Percentiles rank a stretch among this genome's conserved stretches.
These are phyloP conservation scores for Phoenoteleia sp. DNA, from an alignment of 2,888 invertebrate species.

Conservation along the genomic window DNA sequence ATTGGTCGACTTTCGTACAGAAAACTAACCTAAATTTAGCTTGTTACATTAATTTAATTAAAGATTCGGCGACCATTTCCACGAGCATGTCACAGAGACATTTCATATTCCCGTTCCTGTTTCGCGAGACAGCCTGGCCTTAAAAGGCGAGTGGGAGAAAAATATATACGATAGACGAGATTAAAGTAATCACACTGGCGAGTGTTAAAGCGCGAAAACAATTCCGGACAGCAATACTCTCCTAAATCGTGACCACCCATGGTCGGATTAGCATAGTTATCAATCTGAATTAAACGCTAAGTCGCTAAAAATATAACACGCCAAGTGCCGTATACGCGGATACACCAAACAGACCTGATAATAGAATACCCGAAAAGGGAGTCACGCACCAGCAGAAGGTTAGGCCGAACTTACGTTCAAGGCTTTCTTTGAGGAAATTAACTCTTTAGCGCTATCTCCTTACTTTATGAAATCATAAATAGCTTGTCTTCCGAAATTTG, in stretches of 20 bases:
- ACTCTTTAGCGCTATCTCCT: conserved; percentile 26
- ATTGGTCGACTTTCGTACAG: too few species aligned
- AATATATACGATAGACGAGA: conserved; percentile 18
- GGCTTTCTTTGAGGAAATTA: conserved; percentile 39
- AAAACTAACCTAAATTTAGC: too few species aligned
- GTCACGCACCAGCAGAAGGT: conserved; percentile 58
- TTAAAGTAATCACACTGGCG: conserved; percentile 33
- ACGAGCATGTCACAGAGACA: neutral
- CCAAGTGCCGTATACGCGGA: conserved; percentile 43
- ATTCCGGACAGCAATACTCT: conserved; percentile 53
- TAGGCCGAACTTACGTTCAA: conserved; percentile 59
- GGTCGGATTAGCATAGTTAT: conserved; percentile 73
- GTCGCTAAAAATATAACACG: conserved; percentile 70
- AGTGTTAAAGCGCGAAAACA: conserved; percentile 63
- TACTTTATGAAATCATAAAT: conserved; percentile 37
- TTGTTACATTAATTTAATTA: too few species aligned
- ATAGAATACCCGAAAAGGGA: conserved; percentile 60
- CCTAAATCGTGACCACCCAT: conserved; percentile 66
- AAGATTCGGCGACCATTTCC: neutral
- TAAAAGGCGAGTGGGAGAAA: conserved; percentile 14
- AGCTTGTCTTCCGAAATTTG: neutral
- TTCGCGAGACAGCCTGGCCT: conserved; percentile 7
- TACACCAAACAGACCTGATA: conserved; percentile 50
- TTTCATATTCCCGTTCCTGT: neutral
- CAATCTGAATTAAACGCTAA: conserved; percentile 70